Conservation (phyloP, 1,140 invertebrate genomes). For the Pseudachorutes palmiensis region DNA sequence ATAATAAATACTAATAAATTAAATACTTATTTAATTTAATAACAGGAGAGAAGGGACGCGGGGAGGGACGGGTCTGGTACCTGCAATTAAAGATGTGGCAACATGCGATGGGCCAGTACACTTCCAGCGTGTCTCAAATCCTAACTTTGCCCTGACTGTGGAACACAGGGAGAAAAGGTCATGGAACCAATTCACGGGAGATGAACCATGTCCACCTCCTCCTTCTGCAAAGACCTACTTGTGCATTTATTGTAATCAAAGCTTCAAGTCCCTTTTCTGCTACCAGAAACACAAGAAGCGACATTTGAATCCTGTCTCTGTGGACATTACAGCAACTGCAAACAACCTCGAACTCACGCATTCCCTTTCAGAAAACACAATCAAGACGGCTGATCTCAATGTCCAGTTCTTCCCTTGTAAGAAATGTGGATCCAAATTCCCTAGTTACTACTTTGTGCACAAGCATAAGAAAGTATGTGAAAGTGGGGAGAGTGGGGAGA, state of each 20-base stretch:
- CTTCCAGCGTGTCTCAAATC: conserved; percentile 68
- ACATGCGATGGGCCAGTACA: conserved; percentile 78
- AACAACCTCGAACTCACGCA: conserved; percentile 14
- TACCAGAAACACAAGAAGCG: conserved; percentile 68
- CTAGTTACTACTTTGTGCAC: conserved; percentile 86
- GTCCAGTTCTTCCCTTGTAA: conserved; percentile 88
- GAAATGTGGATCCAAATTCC: conserved; percentile 82
- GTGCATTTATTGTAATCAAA: conserved; percentile 67
- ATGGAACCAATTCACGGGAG: too few species aligned
- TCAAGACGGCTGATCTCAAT: conserved; percentile 59
- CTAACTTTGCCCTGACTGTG: conserved; percentile 54
- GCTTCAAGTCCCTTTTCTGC: conserved; percentile 72
- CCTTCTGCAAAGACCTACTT: conserved; percentile 50
- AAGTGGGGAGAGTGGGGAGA: not conserved
- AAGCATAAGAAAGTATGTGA: conserved; percentile 72
- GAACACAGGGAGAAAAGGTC: conserved; percentile 33
- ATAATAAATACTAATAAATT: too few species aligned
- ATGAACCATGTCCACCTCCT: too few species aligned
- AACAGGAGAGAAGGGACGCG: too few species aligned
- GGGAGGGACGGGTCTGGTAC: too few species aligned
- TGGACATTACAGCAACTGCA: conserved; percentile 37
- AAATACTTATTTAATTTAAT: too few species aligned
- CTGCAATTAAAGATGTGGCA: conserved; percentile 54
- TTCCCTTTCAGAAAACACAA: conserved; percentile 40
- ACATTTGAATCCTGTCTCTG: conserved; percentile 51